Percentiles rank a stretch among this genome's conserved stretches.
phyloP scores from a whole-genome alignment of 1,140 invertebrate genomes.

The Drosophila santomea region DNA sequence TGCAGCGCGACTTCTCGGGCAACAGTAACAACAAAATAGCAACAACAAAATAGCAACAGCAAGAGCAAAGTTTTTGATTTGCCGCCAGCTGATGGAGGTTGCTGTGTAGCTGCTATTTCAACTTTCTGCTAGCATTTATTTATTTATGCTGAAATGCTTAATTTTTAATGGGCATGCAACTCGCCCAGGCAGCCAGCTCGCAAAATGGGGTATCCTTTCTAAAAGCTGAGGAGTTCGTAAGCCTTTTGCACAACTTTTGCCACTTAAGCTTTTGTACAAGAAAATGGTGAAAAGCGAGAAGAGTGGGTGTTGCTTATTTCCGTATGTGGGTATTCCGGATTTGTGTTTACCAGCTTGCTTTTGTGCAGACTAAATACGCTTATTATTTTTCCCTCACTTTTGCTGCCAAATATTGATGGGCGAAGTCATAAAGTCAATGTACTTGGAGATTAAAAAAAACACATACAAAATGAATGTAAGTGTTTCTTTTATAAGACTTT shows the following conservation, averaged over 20 bases:
- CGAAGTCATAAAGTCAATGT: background rate
- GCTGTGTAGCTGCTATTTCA: constrained; percentile 42
- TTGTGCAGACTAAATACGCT: constrained; percentile 51
- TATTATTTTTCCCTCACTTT: constrained; percentile 49
- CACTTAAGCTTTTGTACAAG: constrained; percentile 77
- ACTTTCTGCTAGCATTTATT: constrained; percentile 72
- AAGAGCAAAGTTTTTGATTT: constrained; percentile 70
- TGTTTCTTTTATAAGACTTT: too few species aligned
- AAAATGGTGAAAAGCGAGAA: constrained; percentile 43
- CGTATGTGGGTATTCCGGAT: constrained; percentile 25
- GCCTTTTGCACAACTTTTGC: constrained; percentile 80
- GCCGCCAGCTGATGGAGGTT: constrained; percentile 58
- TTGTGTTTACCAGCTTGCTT: constrained; percentile 46
- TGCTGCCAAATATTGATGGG: too few species aligned
- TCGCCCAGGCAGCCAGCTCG: constrained; percentile 30
- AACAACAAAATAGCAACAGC: background rate
- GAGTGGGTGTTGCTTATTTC: constrained; percentile 10
- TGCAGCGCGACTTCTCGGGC: constrained; percentile 63
- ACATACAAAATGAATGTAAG: too few species aligned
- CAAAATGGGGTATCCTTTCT: constrained; percentile 13
- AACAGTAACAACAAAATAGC: constrained; percentile 21
- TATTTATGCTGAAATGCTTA: constrained; percentile 78
- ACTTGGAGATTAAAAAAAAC: background rate
- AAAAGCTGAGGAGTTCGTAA: constrained; percentile 66
- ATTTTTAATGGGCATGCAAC: constrained; percentile 81